phyloP scores from a whole-genome alignment of 2,113 vertebrate species.

The Ailurus styani region DNA sequence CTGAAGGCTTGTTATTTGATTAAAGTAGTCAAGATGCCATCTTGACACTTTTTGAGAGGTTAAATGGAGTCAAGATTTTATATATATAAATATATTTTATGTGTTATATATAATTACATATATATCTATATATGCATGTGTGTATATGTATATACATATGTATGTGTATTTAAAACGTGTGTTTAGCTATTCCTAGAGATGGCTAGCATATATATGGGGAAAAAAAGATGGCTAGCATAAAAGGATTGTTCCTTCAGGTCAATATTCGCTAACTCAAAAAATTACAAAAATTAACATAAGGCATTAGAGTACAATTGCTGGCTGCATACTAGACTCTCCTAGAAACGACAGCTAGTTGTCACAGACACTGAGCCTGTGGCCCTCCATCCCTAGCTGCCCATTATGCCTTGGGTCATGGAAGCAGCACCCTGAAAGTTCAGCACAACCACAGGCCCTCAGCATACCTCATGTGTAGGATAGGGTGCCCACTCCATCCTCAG shows the following conservation, averaged over 20 bases:
- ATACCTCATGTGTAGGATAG: background rate
- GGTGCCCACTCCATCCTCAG: background rate
- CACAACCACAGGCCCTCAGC: background rate
- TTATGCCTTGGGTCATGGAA: background rate
- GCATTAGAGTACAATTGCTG: background rate
- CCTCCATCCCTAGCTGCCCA: background rate
- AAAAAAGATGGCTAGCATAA: background rate
- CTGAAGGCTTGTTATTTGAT: background rate
- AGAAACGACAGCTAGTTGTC: background rate
- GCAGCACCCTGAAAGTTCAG: background rate
- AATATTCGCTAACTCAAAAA: background rate
- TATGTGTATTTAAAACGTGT: background rate
- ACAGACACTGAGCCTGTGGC: background rate
- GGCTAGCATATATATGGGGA: no score
- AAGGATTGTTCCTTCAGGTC: background rate
- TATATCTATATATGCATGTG: background rate
- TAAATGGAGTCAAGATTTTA: background rate
- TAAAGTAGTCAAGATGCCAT: background rate
- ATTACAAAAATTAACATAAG: constrained; percentile 18
- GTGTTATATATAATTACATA: background rate
- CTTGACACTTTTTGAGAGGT: background rate
- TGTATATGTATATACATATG: background rate
- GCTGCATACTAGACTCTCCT: background rate
- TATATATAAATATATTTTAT: background rate
- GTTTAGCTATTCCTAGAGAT: background rate